Base-by-base conservation (phyloP, 2,888 invertebrate species). In the Epinotia bilunana region DNA sequence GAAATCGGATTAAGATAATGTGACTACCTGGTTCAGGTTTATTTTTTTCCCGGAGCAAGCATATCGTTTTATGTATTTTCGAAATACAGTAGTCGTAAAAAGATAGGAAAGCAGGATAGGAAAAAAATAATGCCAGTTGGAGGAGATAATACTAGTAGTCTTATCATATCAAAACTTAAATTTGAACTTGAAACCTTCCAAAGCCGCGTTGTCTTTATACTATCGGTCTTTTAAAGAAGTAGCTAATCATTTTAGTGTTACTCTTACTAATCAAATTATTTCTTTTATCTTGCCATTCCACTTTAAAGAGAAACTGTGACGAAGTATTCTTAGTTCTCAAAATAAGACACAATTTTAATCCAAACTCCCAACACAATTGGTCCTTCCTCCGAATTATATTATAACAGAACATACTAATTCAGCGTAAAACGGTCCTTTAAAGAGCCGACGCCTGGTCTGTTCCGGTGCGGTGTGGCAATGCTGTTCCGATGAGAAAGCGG, bases 371-470 rank as follows among this genome's bases (percentile, higher is more conserved):
- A 53, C 53, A 16, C 7, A 53, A 53, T 53, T n/a, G 6, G 53
- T 49, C n/a, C 49, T 28, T 5, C 16, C 11, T 18, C n/a, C 23
- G 12, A 53, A 28, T 53, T 33, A 65, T 33, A 28, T 53, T 33
- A 65, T 33, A 65, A 55, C 53, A 33, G 53, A 65, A 33, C 33
- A 55, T 55, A 28, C 12, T 65, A 65, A 65, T 53, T 53, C 53
- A 33, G 28, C 18, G 16, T 53, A 0, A n/a, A 53, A 1, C 6
- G 53, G 13, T 1, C 16, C 4, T 53, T 53, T n/a, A 53, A n/a
- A 7, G n/a, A 16, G n/a, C 53, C n/a, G 6, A n/a, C 53, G 39
- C 39, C 9, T 9, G 7, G 39, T 9, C 7, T 9, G 33, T 1
- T 33, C 33, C 7, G 16, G 49, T n/a, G 23, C 2, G 23, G n/a